A percentile compares a stretch with the other conserved stretches of the same genome.
These are phyloP conservation scores for Tiphia femorata DNA, from an alignment of 2,888 invertebrate genomes.

Conservation along the genomic window DNA sequence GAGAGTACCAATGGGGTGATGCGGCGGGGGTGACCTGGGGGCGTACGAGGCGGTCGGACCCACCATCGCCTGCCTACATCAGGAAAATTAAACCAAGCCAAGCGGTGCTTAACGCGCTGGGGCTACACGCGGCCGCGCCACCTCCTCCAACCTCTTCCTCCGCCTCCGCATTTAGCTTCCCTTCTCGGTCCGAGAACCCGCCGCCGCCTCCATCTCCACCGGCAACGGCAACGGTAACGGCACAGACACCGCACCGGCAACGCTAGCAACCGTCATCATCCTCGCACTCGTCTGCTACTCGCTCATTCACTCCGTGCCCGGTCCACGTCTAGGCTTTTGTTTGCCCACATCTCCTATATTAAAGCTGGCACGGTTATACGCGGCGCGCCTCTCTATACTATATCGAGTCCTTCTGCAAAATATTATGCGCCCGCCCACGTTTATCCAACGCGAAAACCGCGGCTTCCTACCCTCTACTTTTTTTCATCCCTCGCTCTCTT, in stretches of 20 bases:
- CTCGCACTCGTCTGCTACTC: slow-evolving; percentile 37
- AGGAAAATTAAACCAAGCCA: slow-evolving; percentile 69
- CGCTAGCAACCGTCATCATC: slow-evolving; percentile 33
- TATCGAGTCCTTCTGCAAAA: slow-evolving; percentile 40
- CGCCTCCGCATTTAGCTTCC: slow-evolving; percentile 40
- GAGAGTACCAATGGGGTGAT: slow-evolving; percentile 10
- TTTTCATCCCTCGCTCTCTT: slow-evolving; percentile 16
- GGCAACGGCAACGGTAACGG: slow-evolving; percentile 22
- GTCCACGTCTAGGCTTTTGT: slow-evolving; percentile 64
- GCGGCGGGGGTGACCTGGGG: slow-evolving; percentile 49
- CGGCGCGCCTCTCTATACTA: slow-evolving; percentile 21
- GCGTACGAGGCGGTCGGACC: slow-evolving; percentile 58
- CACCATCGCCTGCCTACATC: slow-evolving; percentile 67
- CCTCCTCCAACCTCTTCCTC: slow-evolving; percentile 45
- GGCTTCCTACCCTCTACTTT: slow-evolving; percentile 5
- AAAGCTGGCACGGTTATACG: slow-evolving; percentile 50
- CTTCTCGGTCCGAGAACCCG: slow-evolving; percentile 35
- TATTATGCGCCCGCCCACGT: slow-evolving; percentile 33
- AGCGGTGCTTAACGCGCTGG: slow-evolving; percentile 67
- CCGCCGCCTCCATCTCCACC: not conserved
- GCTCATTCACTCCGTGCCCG: slow-evolving; percentile 52
- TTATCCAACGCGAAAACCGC: slow-evolving; percentile 23
- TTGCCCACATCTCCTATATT: slow-evolving; percentile 67
- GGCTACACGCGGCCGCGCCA: slow-evolving; percentile 54
- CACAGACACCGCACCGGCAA: slow-evolving; percentile 22